Evolutionary conservation across 2,888 invertebrate genomes (phyloP).

Genomic region (Nomada goodeniana): DNA sequence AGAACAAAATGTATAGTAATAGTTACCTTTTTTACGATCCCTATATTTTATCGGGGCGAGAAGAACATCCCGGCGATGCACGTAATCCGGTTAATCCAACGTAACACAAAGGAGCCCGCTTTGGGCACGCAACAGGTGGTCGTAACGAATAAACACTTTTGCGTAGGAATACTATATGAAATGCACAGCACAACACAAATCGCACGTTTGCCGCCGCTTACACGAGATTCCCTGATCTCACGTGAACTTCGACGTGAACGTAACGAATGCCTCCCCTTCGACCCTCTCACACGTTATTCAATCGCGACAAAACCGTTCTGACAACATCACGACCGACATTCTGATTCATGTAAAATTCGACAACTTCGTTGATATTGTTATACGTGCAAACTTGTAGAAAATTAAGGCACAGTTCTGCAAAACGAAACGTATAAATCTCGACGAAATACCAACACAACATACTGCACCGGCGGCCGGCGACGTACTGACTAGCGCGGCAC

Average conservation of each 20-base stretch:
- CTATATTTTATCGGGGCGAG: constrained; percentile 52
- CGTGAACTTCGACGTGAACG: constrained; percentile 41
- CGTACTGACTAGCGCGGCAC: constrained; percentile 76
- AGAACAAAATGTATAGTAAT: not conserved
- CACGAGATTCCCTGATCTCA: constrained; percentile 52
- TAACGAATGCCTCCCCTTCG: constrained; percentile 30
- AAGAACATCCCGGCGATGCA: constrained; percentile 56
- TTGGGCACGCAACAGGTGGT: constrained; percentile 70
- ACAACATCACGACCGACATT: constrained; percentile 48
- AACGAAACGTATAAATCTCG: constrained; percentile 22
- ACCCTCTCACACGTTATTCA: constrained; percentile 44
- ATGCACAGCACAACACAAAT: constrained; percentile 67
- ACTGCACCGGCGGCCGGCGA: constrained; percentile 77
- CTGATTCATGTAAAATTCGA: constrained; percentile 29
- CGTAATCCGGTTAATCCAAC: constrained; percentile 79
- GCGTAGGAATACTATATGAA: constrained; percentile 48
- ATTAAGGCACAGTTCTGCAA: constrained; percentile 42
- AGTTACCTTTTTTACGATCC: constrained; percentile 47
- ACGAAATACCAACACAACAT: constrained; percentile 49
- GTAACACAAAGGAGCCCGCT: constrained; percentile 66
- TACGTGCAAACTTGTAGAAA: constrained; percentile 28
- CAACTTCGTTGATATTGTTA: constrained; percentile 8
- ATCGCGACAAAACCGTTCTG: constrained; percentile 24
- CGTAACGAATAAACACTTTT: constrained; percentile 69
- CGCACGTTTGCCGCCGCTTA: constrained; percentile 59